Conservation (phyloP, 2,888 invertebrate species). For the Belgica antarctica region DNA sequence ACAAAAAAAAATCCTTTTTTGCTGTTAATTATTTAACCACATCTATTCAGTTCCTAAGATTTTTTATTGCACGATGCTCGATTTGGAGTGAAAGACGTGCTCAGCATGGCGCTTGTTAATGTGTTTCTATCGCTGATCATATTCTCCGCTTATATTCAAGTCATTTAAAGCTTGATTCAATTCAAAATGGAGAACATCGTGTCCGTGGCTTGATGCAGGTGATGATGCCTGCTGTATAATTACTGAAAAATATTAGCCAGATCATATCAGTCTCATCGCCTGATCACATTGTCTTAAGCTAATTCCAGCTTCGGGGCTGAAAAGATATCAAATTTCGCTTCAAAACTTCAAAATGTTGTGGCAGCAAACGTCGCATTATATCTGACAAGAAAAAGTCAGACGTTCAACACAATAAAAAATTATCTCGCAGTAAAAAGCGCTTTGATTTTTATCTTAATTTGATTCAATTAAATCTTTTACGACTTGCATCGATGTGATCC, state of each 20-base stretch:
- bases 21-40: neutral
- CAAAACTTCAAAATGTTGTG: conserved; percentile 8
- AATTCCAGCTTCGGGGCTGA: neutral
- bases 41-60: neutral
- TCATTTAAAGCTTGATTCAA: neutral
- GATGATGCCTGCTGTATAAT: conserved; percentile 1
- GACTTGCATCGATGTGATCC: neutral
- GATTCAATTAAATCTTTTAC: conserved; percentile 27
- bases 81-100: neutral
- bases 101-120: conserved; percentile 11
- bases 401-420: conserved; percentile 6
- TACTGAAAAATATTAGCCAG: neutral
- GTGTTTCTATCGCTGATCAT: neutral
- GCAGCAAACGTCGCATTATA: neutral
- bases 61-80: neutral
- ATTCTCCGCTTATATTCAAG: neutral
- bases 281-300: neutral
- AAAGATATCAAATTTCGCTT: conserved; percentile 2
- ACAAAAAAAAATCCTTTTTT: too few species aligned
- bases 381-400: neutral
- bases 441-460: conserved; percentile 30
- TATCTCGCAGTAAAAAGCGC: neutral
- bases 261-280: conserved; percentile 2
- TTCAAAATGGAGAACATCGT: conserved; percentile 13
- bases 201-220: neutral